These are phyloP conservation scores for Pocillopora grandis DNA, from an alignment of 92 coral and sea anemone genomes.

Conservation along the genomic window DNA sequence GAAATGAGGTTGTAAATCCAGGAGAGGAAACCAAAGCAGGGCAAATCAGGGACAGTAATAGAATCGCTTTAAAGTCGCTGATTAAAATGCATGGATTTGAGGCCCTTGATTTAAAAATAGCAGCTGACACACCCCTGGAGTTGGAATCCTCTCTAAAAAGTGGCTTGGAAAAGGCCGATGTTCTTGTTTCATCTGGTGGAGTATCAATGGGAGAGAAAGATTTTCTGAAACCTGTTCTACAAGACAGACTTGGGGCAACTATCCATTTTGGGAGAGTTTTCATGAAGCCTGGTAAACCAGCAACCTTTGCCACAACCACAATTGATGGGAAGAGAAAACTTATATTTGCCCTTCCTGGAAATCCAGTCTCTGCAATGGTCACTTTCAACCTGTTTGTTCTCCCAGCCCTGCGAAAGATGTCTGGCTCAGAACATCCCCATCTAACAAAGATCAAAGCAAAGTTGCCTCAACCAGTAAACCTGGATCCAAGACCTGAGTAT, in stretches of 20 bases:
- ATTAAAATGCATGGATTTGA: slow-evolving; percentile 74
- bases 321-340: slow-evolving; percentile 57
- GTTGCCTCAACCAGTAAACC: slow-evolving; percentile 52
- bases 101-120: slow-evolving; percentile 85
- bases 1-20: slow-evolving; percentile 91
- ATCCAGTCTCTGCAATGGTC: slow-evolving; percentile 98
- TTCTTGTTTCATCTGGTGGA: slow-evolving; percentile 94
- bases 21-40: slow-evolving; percentile 65
- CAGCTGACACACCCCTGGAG: slow-evolving; percentile 70
- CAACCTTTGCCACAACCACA: slow-evolving; percentile 86
- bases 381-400: slow-evolving; percentile 93
- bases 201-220: slow-evolving; percentile 99
- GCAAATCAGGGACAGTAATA: slow-evolving; percentile 94
- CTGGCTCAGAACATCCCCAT: slow-evolving; percentile 71
- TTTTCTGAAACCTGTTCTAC: slow-evolving; percentile 84
- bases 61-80: slow-evolving; percentile 77
- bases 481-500: slow-evolving; percentile 95
- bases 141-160: slow-evolving; percentile 57
- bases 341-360: slow-evolving; percentile 95
- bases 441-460: slow-evolving; percentile 76
- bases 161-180: slow-evolving; percentile 85
- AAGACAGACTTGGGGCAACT: slow-evolving; percentile 84
- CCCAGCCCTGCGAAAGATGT: slow-evolving; percentile 88
- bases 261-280: slow-evolving; percentile 96
- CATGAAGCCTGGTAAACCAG: slow-evolving; percentile 98